These are phyloP conservation scores for Telmatherina bonti DNA, from an alignment of 2,797 vertebrate genomes.

Conservation along the genomic window DNA sequence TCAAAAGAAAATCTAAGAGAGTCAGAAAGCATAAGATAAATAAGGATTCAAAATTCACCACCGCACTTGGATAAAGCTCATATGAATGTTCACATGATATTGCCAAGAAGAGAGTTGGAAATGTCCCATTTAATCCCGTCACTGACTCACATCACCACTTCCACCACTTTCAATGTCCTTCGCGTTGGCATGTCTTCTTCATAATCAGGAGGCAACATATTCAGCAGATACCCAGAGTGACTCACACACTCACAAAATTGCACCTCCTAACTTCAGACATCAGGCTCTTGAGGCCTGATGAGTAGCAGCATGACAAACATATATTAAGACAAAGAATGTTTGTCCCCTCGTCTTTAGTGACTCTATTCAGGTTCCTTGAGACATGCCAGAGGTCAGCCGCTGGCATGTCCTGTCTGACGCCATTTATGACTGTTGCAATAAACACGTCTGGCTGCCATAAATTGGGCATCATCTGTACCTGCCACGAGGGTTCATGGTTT, in stretches of 20 bases:
- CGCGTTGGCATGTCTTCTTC: slow-evolving; percentile 44
- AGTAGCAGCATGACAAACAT: slow-evolving; percentile 32
- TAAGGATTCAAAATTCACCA: slow-evolving; percentile 22
- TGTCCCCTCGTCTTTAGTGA: slow-evolving; percentile 38
- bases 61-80: slow-evolving; percentile 33
- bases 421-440: slow-evolving; percentile 27
- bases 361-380: slow-evolving; percentile 51
- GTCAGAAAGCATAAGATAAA: not conserved
- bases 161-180: slow-evolving; percentile 27
- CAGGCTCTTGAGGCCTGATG: slow-evolving; percentile 38
- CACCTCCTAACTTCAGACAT: slow-evolving; percentile 38
- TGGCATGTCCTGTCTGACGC: slow-evolving; percentile 38
- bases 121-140: slow-evolving; percentile 38
- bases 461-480: slow-evolving; percentile 18
- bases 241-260: slow-evolving; percentile 8
- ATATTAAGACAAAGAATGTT: slow-evolving; percentile 47
- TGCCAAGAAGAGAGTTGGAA: slow-evolving; percentile 32
- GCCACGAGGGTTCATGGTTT: slow-evolving; percentile 8
- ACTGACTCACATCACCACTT: slow-evolving; percentile 59
- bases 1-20: slow-evolving; percentile 42
- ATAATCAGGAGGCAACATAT: slow-evolving; percentile 21
- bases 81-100: slow-evolving; percentile 29
- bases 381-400: slow-evolving; percentile 22
- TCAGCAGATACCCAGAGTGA: slow-evolving; percentile 41
- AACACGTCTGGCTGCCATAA: slow-evolving; percentile 36